phyloP scores from a whole-genome alignment of 2,113 vertebrate genomes.

The Spermophilus dauricus region DNA sequence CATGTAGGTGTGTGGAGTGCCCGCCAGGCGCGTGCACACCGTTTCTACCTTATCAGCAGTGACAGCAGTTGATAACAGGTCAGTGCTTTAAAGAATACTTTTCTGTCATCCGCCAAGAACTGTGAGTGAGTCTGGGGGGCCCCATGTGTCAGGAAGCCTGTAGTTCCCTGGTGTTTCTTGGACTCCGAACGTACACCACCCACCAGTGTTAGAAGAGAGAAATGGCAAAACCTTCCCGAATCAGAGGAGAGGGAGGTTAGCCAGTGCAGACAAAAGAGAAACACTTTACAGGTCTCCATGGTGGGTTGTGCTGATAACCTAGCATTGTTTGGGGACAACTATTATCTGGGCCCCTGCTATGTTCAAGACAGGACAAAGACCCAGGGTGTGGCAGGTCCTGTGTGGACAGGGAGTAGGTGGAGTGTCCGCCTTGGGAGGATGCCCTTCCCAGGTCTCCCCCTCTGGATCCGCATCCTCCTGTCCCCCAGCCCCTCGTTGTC shows the following conservation, averaged over 20 bases:
- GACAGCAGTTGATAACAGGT: slow-evolving; percentile 63
- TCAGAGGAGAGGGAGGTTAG: neutral
- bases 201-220: neutral
- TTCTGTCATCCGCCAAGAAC: slow-evolving; percentile 29
- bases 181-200: neutral
- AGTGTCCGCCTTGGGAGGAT: neutral
- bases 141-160: neutral
- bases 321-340: neutral
- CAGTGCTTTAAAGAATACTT: slow-evolving; percentile 50
- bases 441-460: neutral
- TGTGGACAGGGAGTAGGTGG: neutral
- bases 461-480: neutral
- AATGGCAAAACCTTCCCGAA: neutral
- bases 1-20: slow-evolving; percentile 8
- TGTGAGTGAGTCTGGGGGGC: neutral
- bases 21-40: neutral
- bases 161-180: neutral
- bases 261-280: neutral
- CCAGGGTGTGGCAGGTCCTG: neutral
- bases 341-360: neutral
- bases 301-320: neutral
- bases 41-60: slow-evolving; percentile 11
- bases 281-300: neutral
- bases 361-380: neutral
- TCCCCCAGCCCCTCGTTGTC: neutral